A percentile compares a stretch with the other conserved stretches of the same genome.
These are phyloP conservation scores for Spheniscus mendiculus DNA, from an alignment of 2,113 vertebrate species.

Conservation along the genomic window DNA sequence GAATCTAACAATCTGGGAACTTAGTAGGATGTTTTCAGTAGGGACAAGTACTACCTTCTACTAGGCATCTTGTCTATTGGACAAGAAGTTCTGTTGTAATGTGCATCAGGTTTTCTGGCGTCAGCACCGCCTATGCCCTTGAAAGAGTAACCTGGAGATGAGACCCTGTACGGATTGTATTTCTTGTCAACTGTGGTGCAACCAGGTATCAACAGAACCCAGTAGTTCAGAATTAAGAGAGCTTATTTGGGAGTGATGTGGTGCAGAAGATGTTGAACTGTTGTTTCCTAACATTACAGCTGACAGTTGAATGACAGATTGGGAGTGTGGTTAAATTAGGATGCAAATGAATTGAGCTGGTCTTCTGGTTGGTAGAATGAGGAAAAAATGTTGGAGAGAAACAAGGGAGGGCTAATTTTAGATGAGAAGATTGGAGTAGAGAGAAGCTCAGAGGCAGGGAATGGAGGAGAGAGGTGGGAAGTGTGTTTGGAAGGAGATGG, in stretches of 20 bases:
- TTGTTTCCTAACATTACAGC: background rate
- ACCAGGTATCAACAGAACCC: background rate
- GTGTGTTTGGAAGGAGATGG: background rate
- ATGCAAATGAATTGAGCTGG: background rate
- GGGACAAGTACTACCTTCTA: background rate
- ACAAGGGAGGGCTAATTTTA: background rate
- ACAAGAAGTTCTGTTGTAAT: background rate
- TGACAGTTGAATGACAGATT: background rate
- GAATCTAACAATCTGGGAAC: background rate
- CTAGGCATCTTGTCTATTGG: background rate
- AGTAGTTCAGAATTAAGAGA: background rate
- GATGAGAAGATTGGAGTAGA: background rate
- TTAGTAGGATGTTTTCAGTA: background rate
- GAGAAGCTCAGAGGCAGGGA: background rate
- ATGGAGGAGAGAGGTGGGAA: background rate
- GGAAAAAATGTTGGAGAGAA: background rate
- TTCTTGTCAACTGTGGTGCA: background rate
- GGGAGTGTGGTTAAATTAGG: background rate
- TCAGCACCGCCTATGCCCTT: background rate
- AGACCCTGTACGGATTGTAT: background rate
- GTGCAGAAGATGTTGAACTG: background rate
- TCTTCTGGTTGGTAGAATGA: background rate
- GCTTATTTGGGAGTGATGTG: background rate
- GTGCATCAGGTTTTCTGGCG: background rate
- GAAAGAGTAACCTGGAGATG: background rate